Evolutionary conservation across 2,888 invertebrate genomes (phyloP), one percentile per base, ranked within the genome.

Genomic region (Mayetiola destructor): DNA sequence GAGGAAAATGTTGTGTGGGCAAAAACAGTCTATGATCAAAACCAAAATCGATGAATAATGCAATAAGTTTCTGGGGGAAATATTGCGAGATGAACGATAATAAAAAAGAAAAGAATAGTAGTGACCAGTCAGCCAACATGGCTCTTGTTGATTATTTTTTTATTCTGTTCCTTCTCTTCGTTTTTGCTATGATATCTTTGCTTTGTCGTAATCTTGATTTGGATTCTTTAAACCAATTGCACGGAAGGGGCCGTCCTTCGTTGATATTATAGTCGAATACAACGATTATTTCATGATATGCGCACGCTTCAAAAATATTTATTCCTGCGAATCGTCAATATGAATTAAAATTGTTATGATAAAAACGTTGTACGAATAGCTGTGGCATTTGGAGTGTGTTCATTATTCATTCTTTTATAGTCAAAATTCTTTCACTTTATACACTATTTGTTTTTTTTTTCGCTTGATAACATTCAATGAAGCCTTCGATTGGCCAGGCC

Each of bases 171-270:
- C n/a, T n/a, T n/a, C 20, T 39, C 20, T 39, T 16, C 3, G 37
- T 37, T 37, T 4, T 6, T 5, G 23, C 23, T 42, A 14, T n/a
- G n/a, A n/a, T n/a, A n/a, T n/a, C n/a, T n/a, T n/a, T n/a, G 23
- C 9, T 42, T 42, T 23, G 23, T 42, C 21, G n/a, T n/a, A n/a
- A 42, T 42, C 42, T 42, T 42, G 39, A 42, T 42, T 21, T 42
- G 3, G 42, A 37, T 42, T 42, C 48, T 48, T 48, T 48, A 9
- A 23, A 48, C 48, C 48, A 48, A 48, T 48, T 48, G 48, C 5
- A 48, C n/a, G 20, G 27, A 48, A n/a, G 48, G 48, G 48, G 48
- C 48, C 27, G 48, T 48, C 48, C 48, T 48, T 42, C 12, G 5
- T n/a, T n/a, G 5, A 27, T n/a, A 14, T 27, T 27, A 6, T 6